These are phyloP conservation scores for Lycaon pictus DNA, from an alignment of 2,113 vertebrate genomes.

Conservation along the genomic window DNA sequence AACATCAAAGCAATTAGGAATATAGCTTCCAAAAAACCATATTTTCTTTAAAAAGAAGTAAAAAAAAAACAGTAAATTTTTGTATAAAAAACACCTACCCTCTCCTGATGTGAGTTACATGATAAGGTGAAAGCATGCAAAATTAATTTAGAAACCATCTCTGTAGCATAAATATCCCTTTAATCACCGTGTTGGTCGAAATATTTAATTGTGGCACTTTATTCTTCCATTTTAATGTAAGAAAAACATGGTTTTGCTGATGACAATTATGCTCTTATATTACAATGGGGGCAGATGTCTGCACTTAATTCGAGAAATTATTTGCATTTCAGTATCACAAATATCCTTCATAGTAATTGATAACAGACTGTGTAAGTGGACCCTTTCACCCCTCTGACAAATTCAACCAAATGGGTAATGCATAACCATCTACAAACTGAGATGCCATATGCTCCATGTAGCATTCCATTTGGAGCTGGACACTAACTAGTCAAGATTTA, in stretches of 20 bases:
- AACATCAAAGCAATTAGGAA: slow-evolving; percentile 6
- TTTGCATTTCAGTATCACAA: slow-evolving; percentile 68
- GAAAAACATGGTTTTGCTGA: slow-evolving; percentile 70
- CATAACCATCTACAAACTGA: slow-evolving; percentile 55
- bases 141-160: slow-evolving; percentile 55
- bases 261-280: slow-evolving; percentile 65
- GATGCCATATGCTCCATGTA: slow-evolving; percentile 31
- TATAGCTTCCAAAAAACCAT: background rate
- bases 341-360: slow-evolving; percentile 73
- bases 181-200: slow-evolving; percentile 72
- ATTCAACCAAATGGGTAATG: slow-evolving; percentile 55
- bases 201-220: slow-evolving; percentile 67
- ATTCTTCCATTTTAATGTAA: slow-evolving; percentile 56
- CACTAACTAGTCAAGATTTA: slow-evolving; percentile 72
- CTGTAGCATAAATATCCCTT: slow-evolving; percentile 56
- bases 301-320: slow-evolving; percentile 71
- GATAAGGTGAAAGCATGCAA: slow-evolving; percentile 37
- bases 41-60: slow-evolving; percentile 28
- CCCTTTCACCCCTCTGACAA: slow-evolving; percentile 69
- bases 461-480: slow-evolving; percentile 17
- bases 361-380: slow-evolving; percentile 50
- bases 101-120: background rate
- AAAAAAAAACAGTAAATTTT: background rate
- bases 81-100: background rate
- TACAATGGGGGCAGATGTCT: slow-evolving; percentile 75